Evolutionary conservation across 2,113 vertebrate species (phyloP).

Genomic region (Lycaon pictus): DNA sequence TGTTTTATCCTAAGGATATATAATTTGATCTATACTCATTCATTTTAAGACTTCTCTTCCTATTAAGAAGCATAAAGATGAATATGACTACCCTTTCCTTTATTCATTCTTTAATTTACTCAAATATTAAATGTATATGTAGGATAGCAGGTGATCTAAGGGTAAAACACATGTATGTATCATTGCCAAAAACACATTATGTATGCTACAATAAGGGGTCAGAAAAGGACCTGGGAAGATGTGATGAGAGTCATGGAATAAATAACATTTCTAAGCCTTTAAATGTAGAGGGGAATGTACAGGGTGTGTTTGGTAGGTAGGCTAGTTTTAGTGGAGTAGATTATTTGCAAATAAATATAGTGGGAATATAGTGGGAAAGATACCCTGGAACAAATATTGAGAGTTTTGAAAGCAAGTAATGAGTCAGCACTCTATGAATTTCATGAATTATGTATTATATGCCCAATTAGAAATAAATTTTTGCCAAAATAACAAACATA

Average conservation of each 20-base stretch:
- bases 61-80: neutral
- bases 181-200: neutral
- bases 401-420: constrained; percentile 28
- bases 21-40: neutral
- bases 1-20: neutral
- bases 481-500: constrained; percentile 7
- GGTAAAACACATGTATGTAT: neutral
- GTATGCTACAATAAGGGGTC: neutral
- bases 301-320: neutral
- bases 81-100: neutral
- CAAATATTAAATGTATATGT: neutral
- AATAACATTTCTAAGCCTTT: constrained; percentile 5
- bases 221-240: neutral
- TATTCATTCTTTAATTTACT: constrained; percentile 32
- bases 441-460: neutral
- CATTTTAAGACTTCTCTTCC: neutral
- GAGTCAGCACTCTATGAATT: constrained; percentile 8
- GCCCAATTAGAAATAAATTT: neutral
- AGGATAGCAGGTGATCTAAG: neutral
- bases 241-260: neutral
- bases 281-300: neutral
- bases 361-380: neutral
- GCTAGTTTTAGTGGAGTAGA: neutral
- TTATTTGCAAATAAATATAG: neutral
- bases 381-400: constrained; percentile 3